phyloP scores from a whole-genome alignment of 1,140 invertebrate genomes.

The Neoseiulus cucumeris region DNA sequence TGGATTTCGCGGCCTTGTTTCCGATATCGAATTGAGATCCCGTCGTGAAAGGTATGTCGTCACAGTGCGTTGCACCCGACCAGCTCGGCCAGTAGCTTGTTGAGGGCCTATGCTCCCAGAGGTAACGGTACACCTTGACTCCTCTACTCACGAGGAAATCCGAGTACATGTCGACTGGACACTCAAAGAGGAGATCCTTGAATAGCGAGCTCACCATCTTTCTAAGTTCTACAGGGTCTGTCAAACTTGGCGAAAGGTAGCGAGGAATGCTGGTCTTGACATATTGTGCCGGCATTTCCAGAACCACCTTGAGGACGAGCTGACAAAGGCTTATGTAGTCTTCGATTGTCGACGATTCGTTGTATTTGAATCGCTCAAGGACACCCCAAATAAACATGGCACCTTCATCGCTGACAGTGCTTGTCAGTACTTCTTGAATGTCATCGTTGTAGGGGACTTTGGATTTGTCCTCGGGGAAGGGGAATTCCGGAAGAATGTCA shows the following conservation, averaged over 20 bases:
- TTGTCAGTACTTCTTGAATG: neutral
- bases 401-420: neutral
- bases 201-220: neutral
- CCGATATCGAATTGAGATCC: neutral
- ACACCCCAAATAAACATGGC: neutral
- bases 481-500: neutral
- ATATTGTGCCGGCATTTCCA: neutral
- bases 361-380: neutral
- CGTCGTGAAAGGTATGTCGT: neutral
- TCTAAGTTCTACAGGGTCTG: neutral
- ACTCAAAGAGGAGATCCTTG: neutral
- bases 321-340: neutral
- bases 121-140: constrained; percentile 7
- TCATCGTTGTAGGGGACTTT: neutral
- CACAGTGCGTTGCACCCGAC: neutral
- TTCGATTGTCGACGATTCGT: neutral
- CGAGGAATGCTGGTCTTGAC: neutral
- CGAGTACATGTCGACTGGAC: neutral
- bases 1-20: neutral
- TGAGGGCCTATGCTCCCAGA: neutral
- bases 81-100: neutral
- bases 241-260: neutral
- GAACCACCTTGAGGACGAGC: neutral
- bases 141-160: neutral
- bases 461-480: neutral